Evolutionary conservation across 1,140 invertebrate genomes (phyloP), one percentile per base, ranked within the genome.

Genomic region (Drosophila suzukii): DNA sequence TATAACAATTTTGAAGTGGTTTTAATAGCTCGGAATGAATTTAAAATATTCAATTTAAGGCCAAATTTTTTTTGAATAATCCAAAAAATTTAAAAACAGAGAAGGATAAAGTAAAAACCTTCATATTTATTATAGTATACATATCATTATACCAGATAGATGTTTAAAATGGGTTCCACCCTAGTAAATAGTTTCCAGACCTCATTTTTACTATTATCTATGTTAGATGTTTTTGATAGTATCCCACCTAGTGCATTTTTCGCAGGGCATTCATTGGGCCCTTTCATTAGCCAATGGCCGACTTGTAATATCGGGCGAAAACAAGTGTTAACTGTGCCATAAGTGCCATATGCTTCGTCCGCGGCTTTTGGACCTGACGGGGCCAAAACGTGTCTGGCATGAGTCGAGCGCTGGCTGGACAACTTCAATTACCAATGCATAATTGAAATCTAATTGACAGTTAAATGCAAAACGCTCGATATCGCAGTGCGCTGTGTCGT

Each of bases 361-460:
- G 58, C 56, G 70, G 44, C 66, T 76, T 85, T 76, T 85, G 62
- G 67, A 43, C 58, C 59, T 74, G 78, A 41, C 63, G 70, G 66
- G 75, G 68, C 63, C 51, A 50, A 83, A 80, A 89, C 84, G 83
- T 89, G 83, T 77, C 80, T 89, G 66, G 84, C 83, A 83, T 83
- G 53, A 78, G 67, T 76, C 67, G 60, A 15, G 15, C 39, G 44
- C 75, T 60, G 76, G 46, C 77, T 55, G 75, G 70, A 66, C 79
- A 78, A 75, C 57, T 75, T 71, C 63, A 72, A 79, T 88, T 84
- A 75, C 58, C 79, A 83, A 89, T 88, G 84, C 80, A 88, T 89
- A 88, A 88, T 88, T 88, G 84, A 89, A 84, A 89, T 90, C 80
- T 89, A 88, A 88, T 86, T 89, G 84, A 88, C 83, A 88, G 84